Evolutionary conservation across 2,888 invertebrate species (phyloP), one percentile per base, ranked within the genome.

Genomic region (Abscondita cerata): DNA sequence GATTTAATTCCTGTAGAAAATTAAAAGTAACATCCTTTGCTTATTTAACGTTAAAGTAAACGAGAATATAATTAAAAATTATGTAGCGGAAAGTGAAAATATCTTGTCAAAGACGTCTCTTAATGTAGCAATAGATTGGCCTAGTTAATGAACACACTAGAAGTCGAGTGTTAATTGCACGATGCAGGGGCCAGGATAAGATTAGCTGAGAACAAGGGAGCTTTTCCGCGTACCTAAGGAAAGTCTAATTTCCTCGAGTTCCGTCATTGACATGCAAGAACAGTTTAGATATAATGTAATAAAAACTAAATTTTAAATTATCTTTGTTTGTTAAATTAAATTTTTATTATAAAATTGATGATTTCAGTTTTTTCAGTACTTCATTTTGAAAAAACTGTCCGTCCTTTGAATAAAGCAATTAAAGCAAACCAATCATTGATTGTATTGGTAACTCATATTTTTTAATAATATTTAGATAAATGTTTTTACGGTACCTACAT

Each of bases 101-200:
- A 40, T 48, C 47, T 47, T 40, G 46, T 61, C 56, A 56, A 61
- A 61, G 56, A 56, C 52, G 52, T 61, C 47, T 51, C 52, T 52
- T 62, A 62, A 58, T 20, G 62, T 4, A 62, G 57, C 62, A 57
- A 62, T 62, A 62, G 62, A 53, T 62, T 57, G 57, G 38, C 50
- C 31, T 36, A 44, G 53, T 57, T 62, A 62, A 62, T 57, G 62
- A 62, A 62, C 62, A 58, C 50, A 62, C 62, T 58, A 54, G 58
- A 58, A 58, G 62, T 62, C 62, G 59, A 62, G 62, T 59, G 59
- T 59, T 62, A 62, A 62, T 62, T 62, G 57, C 58, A 51, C 57
- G 52, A 41, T 54, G 58, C 38, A 41, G 56, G 47, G 46, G 18
- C n/a, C 53, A 54, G 53, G 62, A 58, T 50, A 58, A 59, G 54